Evolutionary conservation across 2,113 vertebrate genomes (phyloP).

Genomic region (Propithecus coquereli): DNA sequence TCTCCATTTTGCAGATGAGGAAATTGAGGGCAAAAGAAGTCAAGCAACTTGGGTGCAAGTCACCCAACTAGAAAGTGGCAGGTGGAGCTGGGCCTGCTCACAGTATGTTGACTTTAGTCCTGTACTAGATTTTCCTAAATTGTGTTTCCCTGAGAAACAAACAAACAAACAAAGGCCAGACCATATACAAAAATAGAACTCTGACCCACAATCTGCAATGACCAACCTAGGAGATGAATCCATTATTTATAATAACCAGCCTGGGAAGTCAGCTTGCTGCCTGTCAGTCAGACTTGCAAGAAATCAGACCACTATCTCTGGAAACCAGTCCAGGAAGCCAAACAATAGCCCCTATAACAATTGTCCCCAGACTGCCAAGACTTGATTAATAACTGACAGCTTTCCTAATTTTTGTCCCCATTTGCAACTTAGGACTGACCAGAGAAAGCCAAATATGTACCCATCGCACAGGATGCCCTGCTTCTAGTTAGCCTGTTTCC

Average conservation of each 20-base stretch:
- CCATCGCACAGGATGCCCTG: not conserved
- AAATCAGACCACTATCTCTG: not conserved
- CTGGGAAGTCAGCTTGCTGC: not conserved
- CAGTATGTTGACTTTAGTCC: not conserved
- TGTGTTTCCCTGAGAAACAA: not conserved
- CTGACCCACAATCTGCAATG: not conserved
- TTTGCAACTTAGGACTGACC: slow-evolving; percentile 10
- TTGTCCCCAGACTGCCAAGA: not conserved
- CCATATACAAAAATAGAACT: not conserved
- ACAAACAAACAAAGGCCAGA: slow-evolving; percentile 1
- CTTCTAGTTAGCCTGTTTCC: not conserved
- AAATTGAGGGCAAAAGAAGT: not conserved
- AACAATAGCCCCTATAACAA: not conserved
- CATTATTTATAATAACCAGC: not conserved
- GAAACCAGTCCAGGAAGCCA: not conserved
- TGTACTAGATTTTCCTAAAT: not conserved
- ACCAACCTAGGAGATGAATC: not conserved
- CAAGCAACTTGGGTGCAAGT: not conserved
- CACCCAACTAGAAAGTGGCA: not conserved
- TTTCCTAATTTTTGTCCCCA: not conserved
- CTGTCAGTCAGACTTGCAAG: not conserved
- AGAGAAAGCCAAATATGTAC: not conserved
- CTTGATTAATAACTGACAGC: not conserved
- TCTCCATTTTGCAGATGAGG: not conserved
- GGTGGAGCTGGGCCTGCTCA: not conserved